These are phyloP conservation scores for Amazona guildingii DNA, from an alignment of 2,113 vertebrate genomes.

Conservation along the genomic window DNA sequence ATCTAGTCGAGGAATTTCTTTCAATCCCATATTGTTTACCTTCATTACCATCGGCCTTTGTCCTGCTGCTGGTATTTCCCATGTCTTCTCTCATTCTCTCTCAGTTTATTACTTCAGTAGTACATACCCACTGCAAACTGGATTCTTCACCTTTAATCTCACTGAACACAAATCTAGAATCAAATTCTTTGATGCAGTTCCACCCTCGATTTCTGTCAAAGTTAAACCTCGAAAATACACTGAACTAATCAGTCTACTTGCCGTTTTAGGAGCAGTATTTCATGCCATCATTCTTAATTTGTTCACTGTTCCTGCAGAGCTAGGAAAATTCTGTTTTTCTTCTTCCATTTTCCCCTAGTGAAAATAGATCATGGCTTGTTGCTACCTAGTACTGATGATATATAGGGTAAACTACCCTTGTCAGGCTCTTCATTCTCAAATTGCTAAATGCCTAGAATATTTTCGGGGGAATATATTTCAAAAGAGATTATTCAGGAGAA, in stretches of 20 bases:
- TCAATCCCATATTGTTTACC: background rate
- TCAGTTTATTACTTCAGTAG: background rate
- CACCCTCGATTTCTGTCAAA: background rate
- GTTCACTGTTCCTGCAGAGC: background rate
- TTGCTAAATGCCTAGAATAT: background rate
- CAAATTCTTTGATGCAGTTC: background rate
- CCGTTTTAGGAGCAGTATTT: background rate
- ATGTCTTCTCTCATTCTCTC: background rate
- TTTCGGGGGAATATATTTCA: background rate
- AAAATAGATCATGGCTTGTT: background rate
- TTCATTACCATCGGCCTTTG: background rate
- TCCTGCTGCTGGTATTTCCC: background rate
- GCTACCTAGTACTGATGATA: background rate
- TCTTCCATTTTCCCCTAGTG: background rate
- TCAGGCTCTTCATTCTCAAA: background rate
- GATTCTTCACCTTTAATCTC: background rate
- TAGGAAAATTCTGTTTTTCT: background rate
- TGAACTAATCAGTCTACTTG: background rate
- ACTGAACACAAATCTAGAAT: background rate
- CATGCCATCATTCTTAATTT: background rate
- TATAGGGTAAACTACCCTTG: background rate
- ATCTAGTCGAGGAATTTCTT: background rate
- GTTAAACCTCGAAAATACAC: background rate
- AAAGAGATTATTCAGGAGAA: background rate
- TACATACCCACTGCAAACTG: background rate